Evolutionary conservation across 2,113 vertebrate genomes (phyloP).

Genomic region (Petroica traversi): DNA sequence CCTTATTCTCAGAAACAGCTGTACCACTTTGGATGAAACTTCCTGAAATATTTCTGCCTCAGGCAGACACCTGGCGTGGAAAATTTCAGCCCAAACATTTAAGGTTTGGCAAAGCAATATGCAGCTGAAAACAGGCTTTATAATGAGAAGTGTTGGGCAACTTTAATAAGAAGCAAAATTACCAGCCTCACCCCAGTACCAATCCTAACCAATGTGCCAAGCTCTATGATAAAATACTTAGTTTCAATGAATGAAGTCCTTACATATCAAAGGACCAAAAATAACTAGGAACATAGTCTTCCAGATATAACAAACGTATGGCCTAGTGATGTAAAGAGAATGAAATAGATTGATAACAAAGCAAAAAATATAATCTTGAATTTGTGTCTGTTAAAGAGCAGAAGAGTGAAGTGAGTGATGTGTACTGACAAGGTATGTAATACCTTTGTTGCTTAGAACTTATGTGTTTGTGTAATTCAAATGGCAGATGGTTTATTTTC

Average conservation of each 20-base stretch:
- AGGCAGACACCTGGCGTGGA: conserved; percentile 58
- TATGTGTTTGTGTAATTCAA: neutral
- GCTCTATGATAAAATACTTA: conserved; percentile 23
- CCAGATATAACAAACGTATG: conserved; percentile 48
- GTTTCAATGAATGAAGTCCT: conserved; percentile 46
- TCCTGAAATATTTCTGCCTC: conserved; percentile 45
- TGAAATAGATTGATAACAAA: conserved; percentile 49
- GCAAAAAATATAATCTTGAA: conserved; percentile 42
- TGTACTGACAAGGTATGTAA: neutral
- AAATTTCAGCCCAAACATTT: conserved; percentile 52
- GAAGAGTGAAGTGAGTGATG: neutral
- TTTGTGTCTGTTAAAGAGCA: conserved; percentile 42
- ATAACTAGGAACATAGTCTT: conserved; percentile 56
- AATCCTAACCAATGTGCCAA: conserved; percentile 18
- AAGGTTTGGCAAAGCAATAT: conserved; percentile 12
- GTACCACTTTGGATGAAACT: conserved; percentile 44
- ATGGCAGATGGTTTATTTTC: conserved; percentile 10
- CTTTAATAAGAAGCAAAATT: conserved; percentile 32
- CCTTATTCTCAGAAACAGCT: conserved; percentile 52
- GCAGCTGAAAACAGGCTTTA: conserved; percentile 1
- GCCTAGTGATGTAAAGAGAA: conserved; percentile 64
- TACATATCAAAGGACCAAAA: conserved; percentile 57
- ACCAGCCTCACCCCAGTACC: conserved; percentile 16
- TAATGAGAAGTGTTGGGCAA: conserved; percentile 38
- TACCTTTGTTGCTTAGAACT: conserved; percentile 3